Conservation (phyloP, 1,140 invertebrate species). For the Megathymus violae region DNA sequence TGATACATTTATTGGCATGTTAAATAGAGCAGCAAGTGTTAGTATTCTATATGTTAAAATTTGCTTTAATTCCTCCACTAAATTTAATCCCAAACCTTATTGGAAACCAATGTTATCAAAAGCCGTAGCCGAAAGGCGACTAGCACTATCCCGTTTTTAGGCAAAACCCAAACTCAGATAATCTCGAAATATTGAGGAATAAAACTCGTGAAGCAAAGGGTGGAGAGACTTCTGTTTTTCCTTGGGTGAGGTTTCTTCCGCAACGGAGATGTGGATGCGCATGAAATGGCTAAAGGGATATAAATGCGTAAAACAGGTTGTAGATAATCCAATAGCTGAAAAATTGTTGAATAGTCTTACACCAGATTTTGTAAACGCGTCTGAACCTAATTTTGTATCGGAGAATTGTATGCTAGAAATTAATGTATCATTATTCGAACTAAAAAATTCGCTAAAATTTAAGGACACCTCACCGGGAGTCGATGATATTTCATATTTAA, state of each 20-base stretch:
- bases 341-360: neutral
- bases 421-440: neutral
- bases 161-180: slow-evolving; percentile 38
- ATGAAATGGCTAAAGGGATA: slow-evolving; percentile 34
- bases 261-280: slow-evolving; percentile 23
- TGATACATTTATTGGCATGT: slow-evolving; percentile 33
- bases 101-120: slow-evolving; percentile 34
- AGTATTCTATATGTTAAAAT: slow-evolving; percentile 38
- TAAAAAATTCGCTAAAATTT: slow-evolving; percentile 11
- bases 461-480: neutral
- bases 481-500: slow-evolving; percentile 12
- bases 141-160: too few species aligned
- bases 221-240: slow-evolving; percentile 28
- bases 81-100: slow-evolving; percentile 37
- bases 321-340: neutral
- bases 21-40: slow-evolving; percentile 35
- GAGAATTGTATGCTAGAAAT: neutral
- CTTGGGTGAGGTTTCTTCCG: slow-evolving; percentile 1
- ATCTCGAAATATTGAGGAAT: slow-evolving; percentile 26
- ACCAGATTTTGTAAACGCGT: neutral
- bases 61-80: slow-evolving; percentile 15
- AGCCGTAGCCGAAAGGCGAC: slow-evolving; percentile 6
- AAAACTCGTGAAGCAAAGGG: neutral
- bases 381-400: neutral
- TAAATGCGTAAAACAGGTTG: neutral